Evolutionary conservation across 2,888 invertebrate species (phyloP).

Genomic region (Drosophila rubida): DNA sequence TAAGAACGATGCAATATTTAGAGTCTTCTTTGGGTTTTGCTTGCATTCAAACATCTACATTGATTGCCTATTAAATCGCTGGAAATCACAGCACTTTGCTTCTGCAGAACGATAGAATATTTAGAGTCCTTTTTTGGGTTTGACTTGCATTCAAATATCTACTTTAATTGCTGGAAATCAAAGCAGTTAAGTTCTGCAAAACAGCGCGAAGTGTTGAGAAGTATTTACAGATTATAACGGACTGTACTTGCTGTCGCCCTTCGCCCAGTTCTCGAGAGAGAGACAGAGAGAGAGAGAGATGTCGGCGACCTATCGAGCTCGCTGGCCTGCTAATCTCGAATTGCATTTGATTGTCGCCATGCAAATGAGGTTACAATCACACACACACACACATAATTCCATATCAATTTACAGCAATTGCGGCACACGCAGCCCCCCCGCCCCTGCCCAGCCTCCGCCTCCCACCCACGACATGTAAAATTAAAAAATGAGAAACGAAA

Average conservation of each 20-base stretch:
- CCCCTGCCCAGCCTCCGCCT: background rate
- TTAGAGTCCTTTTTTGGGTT: too few species aligned
- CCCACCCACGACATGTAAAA: constrained; percentile 15
- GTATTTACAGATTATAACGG: too few species aligned
- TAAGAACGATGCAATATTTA: too few species aligned
- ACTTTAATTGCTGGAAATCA: too few species aligned
- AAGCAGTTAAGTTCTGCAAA: too few species aligned
- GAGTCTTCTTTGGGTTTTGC: too few species aligned
- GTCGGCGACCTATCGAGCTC: constrained; percentile 22
- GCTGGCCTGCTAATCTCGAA: constrained; percentile 60
- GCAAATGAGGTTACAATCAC: constrained; percentile 56
- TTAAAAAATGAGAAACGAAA: constrained; percentile 16
- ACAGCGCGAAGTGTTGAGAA: too few species aligned
- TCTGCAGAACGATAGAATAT: too few species aligned
- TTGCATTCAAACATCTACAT: too few species aligned
- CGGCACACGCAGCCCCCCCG: constrained; percentile 38
- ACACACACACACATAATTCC: constrained; percentile 29
- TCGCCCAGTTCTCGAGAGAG: background rate
- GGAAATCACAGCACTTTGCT: too few species aligned
- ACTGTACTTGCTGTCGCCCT: background rate
- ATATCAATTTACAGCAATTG: constrained; percentile 68
- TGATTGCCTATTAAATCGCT: too few species aligned
- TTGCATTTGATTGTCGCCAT: constrained; percentile 61
- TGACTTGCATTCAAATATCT: too few species aligned
- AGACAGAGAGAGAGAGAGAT: background rate